Evolutionary conservation across 1,140 invertebrate genomes (phyloP).

Genomic region (Panulirus ornatus): DNA sequence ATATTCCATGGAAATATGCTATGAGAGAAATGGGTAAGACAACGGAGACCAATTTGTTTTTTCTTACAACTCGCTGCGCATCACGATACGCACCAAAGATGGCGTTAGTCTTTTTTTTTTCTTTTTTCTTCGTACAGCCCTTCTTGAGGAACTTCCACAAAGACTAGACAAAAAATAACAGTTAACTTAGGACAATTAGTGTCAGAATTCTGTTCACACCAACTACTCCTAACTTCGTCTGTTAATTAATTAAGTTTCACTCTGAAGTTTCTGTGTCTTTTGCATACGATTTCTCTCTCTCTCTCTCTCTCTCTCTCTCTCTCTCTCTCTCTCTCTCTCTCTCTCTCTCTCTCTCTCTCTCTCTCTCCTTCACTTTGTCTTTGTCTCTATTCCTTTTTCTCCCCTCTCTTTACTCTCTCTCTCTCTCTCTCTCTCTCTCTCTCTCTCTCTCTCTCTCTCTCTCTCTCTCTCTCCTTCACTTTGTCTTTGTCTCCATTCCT

Average conservation of each 20-base stretch:
- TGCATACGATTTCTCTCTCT: neutral
- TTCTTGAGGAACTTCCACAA: neutral
- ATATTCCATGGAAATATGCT: no score
- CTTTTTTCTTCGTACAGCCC: neutral
- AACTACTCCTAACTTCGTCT: neutral
- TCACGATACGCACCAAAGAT: neutral
- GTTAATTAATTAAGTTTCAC: neutral
- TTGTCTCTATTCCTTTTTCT: neutral
- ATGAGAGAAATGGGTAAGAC: no score
- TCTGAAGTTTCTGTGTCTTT: neutral
- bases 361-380: no score
- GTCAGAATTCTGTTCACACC: neutral
- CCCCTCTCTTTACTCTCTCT: neutral
- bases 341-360: slow-evolving; percentile 36
- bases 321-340: slow-evolving; percentile 31
- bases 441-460: neutral
- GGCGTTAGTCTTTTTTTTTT: neutral
- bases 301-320: slow-evolving; percentile 28
- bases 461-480: slow-evolving; percentile 77
- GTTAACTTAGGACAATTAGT: neutral
- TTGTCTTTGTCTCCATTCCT: neutral
- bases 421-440: slow-evolving; percentile 36
- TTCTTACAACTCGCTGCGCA: no score
- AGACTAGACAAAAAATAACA: neutral
- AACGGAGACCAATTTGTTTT: no score